Base-by-base conservation (phyloP, 2,888 invertebrate species). In the Eupithecia tripunctaria region DNA sequence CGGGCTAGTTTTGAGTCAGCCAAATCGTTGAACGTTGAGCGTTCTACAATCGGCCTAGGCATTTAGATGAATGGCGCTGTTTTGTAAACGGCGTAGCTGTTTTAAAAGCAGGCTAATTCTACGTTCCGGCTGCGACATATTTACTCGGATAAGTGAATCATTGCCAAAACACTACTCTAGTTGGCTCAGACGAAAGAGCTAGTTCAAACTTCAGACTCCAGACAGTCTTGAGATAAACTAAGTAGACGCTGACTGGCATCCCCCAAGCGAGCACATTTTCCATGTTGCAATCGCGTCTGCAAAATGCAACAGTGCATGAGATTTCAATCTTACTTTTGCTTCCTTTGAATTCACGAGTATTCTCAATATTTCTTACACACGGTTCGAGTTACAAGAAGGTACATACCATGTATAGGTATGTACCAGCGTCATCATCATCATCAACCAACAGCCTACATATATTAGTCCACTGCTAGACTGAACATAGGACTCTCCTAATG, bases 281-380 rank as follows among this genome's bases (percentile, higher is more conserved):
- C 89, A 89, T 90, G 89, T 89, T 88, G 88, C 87, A 87, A 88
- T 89, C 86, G 88, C 88, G 88, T 92, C 90, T 89, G 92, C 91
- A 90, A 88, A 91, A 91, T 90, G 90, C 93, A 93, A 89, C 92
- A 91, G 90, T 89, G 92, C 93, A 93, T 93, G 89, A 88, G 88
- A 91, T 91, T 92, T 91, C 91, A 91, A 92, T 91, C 89, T 90
- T 85, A 89, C 87, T 86, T 90, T 89, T 88, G 86, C 85, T 86
- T 85, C 64, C 70, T 70, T 70, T 56, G 81, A 80, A 76, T 76
- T 63, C 14, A 56, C 56, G n/a, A 25, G 21, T 71, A 47, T 62
- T 73, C 70, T 71, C 76, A 73, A 76, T 77, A 77, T 78, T 84
- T 81, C 81, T 80, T 82, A 79, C 73, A 72, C 78, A 78, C 67